phyloP scores from a whole-genome alignment of 2,797 vertebrate species.

The Pangasius sanitwongsei region DNA sequence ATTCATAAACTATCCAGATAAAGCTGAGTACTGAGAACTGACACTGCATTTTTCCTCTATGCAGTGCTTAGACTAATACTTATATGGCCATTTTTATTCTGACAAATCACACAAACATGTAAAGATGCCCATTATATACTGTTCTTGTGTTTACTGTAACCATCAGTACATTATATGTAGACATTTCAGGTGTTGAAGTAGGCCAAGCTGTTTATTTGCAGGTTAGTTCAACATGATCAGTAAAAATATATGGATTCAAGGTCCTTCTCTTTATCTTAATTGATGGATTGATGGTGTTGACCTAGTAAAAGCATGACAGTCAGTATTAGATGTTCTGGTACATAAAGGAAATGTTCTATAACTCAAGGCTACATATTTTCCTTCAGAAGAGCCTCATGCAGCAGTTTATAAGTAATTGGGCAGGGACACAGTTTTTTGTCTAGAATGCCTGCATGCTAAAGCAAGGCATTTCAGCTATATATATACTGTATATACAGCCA shows the following conservation, averaged over 20 bases:
- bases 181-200: not conserved
- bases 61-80: conserved; percentile 17
- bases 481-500: not conserved
- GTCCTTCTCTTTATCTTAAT: conserved; percentile 33
- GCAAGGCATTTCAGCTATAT: not conserved
- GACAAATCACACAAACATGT: not conserved
- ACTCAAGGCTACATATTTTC: conserved; percentile 37
- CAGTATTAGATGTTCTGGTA: conserved; percentile 41
- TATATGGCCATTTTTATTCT: not conserved
- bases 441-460: not conserved
- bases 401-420: not conserved
- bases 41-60: not conserved
- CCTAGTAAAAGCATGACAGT: conserved; percentile 34
- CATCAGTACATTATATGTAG: not conserved
- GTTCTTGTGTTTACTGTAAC: not conserved
- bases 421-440: not conserved
- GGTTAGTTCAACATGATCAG: not conserved
- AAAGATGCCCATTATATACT: not conserved
- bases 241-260: conserved; percentile 25
- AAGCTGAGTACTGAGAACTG: conserved; percentile 10
- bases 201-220: not conserved
- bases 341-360: conserved; percentile 26
- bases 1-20: conserved; percentile 25
- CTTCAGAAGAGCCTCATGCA: not conserved
- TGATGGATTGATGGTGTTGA: conserved; percentile 37